Percentiles rank a stretch among this genome's conserved stretches.
These are phyloP conservation scores for Tricholaema leucomelas DNA, from an alignment of 2,113 vertebrate genomes.

Conservation along the genomic window DNA sequence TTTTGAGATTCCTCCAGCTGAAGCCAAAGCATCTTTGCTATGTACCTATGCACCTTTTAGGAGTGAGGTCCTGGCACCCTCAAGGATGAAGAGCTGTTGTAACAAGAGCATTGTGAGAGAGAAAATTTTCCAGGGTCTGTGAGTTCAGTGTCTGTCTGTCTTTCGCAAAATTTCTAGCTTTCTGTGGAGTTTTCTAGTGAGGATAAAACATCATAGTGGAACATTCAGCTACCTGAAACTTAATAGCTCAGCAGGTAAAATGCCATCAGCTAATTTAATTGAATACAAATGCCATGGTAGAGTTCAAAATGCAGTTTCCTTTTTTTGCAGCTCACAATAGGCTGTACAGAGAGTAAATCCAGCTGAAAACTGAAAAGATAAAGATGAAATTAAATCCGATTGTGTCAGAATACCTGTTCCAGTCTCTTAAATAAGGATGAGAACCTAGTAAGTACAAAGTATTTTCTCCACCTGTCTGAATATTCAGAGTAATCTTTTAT, in stretches of 20 bases:
- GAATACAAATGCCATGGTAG: neutral
- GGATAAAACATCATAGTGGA: neutral
- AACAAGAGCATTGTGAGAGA: neutral
- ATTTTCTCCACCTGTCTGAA: slow-evolving; percentile 29
- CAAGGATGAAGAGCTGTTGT: neutral
- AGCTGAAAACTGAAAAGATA: neutral
- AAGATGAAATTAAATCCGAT: neutral
- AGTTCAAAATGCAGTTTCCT: neutral
- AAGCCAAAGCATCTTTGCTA: neutral
- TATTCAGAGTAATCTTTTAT: slow-evolving; percentile 6
- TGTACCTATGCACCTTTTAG: neutral
- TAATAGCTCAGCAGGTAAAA: neutral
- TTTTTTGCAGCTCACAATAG: neutral
- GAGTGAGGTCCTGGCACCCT: rapidly evolving
- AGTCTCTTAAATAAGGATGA: neutral
- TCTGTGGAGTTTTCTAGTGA: neutral
- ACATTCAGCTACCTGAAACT: neutral
- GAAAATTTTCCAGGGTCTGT: neutral
- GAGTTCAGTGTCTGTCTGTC: neutral
- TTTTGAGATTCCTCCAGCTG: neutral
- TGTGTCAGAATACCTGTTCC: neutral
- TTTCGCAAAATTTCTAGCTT: neutral
- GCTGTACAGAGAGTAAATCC: neutral
- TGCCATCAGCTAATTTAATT: neutral
- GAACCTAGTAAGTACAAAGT: neutral